Conservation (phyloP, 2,888 invertebrate species). For the Tenthredo notha region DNA sequence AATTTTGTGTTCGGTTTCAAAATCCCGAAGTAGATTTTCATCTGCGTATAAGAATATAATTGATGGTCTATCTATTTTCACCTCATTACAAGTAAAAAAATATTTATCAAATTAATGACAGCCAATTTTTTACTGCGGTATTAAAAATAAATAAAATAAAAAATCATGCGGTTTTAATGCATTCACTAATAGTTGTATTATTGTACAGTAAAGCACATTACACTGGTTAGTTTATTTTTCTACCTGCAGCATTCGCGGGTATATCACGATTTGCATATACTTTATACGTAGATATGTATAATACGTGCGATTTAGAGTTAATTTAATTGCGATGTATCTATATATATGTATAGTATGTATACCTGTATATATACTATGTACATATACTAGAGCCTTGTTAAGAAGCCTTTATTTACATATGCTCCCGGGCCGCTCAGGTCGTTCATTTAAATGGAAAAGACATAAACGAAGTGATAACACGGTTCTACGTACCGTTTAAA, state of each 20-base stretch:
- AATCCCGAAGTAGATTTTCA: not conserved
- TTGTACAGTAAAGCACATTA: not conserved
- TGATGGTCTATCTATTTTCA: not conserved
- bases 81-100: not conserved
- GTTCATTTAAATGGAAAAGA: conserved; percentile 64
- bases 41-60: not conserved
- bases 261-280: not conserved
- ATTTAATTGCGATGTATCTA: conserved; percentile 1
- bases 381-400: conserved; percentile 21
- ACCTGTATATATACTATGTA: not conserved
- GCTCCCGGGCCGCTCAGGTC: conserved; percentile 8
- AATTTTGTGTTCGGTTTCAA: not conserved
- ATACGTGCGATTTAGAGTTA: not conserved
- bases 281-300: not conserved
- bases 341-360: not conserved
- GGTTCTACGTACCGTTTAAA: conserved; percentile 59
- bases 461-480: conserved; percentile 50
- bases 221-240: not conserved
- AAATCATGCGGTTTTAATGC: not conserved
- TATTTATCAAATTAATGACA: not conserved
- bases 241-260: not conserved
- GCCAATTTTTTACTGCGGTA: not conserved
- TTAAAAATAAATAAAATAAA: not conserved
- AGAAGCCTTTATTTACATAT: conserved; percentile 45
- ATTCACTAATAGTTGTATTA: not conserved